Base-by-base conservation (phyloP, 2,797 vertebrate species). In the Muraenolepis orangiensis region DNA sequence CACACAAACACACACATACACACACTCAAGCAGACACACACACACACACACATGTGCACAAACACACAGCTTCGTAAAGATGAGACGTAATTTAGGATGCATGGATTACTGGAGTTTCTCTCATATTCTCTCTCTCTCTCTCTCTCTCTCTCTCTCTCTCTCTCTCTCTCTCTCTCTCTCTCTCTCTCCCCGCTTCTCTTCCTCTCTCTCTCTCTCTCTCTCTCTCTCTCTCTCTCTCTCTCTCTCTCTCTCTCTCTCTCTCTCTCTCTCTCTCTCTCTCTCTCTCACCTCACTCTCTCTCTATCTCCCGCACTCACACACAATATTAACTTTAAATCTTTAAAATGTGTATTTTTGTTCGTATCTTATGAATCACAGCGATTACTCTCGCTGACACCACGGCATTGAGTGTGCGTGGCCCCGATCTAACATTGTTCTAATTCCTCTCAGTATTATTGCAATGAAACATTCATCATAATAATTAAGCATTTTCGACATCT, bases 401-500 rank as follows among this genome's bases (percentile, higher is more conserved):
- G 83, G 81, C 87, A 87, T 87, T 88, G 86, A 89, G 85, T 84
- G 86, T 82, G 84, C 78, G 81, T 79, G 73, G 73, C 91, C 89
- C 89, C 88, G 75, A 88, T 90, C 92, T 91, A 88, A 91, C 87
- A 88, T 92, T 92, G 87, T 90, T 91, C 88, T 87, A 91, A 91
- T 90, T 91, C 87, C 88, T 87, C 87, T 92, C 89, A 90, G 85
- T 90, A 89, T 91, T 92, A 90, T 90, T 90, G 86, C 89, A 91
- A 88, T 92, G 86, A 91, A 90, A 87, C 89, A 92, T 93, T 92
- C 78, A 89, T 92, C 91, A 92, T 87, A 82, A 88, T 92, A 92
- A 92, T 93, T 91, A 92, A 91, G 87, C 87, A 88, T 86, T 91
- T 90, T 91, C n/a, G 91, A 92, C 89, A 87, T 91, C 85, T 90